phyloP scores from a whole-genome alignment of 2,888 invertebrate species.

The Therioaphis trifolii region DNA sequence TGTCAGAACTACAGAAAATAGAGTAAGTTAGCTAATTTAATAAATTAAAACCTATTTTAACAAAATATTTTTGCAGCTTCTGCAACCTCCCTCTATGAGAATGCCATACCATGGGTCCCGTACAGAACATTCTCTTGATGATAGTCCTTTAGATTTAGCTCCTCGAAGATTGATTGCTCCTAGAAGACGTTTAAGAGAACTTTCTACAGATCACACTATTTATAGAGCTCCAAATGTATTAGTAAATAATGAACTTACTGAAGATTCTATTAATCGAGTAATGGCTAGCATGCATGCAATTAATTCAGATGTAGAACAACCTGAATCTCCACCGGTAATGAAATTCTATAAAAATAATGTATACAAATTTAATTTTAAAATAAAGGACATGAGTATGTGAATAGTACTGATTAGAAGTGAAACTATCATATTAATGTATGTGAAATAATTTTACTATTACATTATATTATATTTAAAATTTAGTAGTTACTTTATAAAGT shows the following conservation, averaged over 20 bases:
- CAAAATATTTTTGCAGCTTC: neutral
- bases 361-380: neutral
- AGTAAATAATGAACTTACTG: neutral
- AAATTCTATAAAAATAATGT: neutral
- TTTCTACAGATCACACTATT: neutral
- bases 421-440: neutral
- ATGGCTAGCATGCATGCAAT: constrained; percentile 2
- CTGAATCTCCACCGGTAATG: constrained; percentile 52
- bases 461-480: too few species aligned
- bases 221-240: constrained; percentile 16
- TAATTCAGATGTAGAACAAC: constrained; percentile 40
- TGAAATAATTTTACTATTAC: too few species aligned
- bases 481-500: too few species aligned
- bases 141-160: constrained; percentile 44
- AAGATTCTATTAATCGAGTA: constrained; percentile 5
- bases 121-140: constrained; percentile 17
- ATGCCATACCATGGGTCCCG: neutral
- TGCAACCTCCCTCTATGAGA: constrained; percentile 5
- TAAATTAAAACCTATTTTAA: neutral
- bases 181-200: constrained; percentile 49
- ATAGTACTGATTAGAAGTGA: neutral
- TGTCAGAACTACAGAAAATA: neutral
- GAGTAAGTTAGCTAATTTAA: constrained; percentile 24
- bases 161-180: constrained; percentile 38
- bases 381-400: too few species aligned